Conservation (phyloP, 2,113 vertebrate genomes). For the Parus major region DNA sequence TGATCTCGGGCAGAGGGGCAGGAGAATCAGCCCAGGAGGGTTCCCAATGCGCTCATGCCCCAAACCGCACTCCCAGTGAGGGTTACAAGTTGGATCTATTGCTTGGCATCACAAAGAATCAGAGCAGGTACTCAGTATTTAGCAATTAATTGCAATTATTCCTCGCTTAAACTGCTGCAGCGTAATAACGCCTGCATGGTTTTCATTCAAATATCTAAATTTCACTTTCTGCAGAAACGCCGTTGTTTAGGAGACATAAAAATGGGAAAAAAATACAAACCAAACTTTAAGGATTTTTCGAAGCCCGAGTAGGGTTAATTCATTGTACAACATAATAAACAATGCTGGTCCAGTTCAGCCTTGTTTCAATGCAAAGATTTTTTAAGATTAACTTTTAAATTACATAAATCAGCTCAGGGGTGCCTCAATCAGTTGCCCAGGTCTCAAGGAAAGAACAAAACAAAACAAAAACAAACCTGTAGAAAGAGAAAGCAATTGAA, state of each 20-base stretch:
- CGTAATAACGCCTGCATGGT: rapidly evolving
- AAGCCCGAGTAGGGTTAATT: background rate
- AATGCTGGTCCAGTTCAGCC: background rate
- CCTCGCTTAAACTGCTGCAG: background rate
- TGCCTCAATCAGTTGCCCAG: background rate
- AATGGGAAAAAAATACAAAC: rapidly evolving
- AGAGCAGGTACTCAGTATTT: rapidly evolving
- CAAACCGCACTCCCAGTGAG: rapidly evolving
- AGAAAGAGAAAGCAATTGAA: background rate
- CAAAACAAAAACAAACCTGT: background rate
- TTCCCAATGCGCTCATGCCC: background rate
- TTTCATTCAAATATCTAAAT: background rate
- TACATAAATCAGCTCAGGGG: background rate
- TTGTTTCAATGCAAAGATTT: background rate
- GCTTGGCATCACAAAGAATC: background rate
- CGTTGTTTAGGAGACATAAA: background rate
- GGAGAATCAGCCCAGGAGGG: background rate
- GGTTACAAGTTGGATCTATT: rapidly evolving
- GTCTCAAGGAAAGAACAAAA: background rate
- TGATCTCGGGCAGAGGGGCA: background rate
- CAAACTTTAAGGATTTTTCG: background rate
- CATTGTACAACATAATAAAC: background rate
- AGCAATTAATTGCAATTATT: background rate
- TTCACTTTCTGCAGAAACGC: background rate
- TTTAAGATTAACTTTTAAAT: background rate